These are phyloP conservation scores for Vanessa cardui DNA, from an alignment of 2,888 invertebrate genomes.

Conservation along the genomic window DNA sequence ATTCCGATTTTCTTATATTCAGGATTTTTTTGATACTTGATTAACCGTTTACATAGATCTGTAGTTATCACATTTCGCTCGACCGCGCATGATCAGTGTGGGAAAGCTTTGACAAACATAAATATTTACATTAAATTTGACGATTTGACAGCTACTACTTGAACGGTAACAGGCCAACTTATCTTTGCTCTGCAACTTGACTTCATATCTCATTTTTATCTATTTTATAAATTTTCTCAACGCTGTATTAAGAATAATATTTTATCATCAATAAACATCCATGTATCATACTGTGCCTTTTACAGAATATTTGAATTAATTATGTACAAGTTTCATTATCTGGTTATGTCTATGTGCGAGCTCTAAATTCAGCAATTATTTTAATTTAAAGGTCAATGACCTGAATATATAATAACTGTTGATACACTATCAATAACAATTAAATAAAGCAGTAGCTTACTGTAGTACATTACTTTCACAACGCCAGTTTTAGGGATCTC, in stretches of 20 bases:
- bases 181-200: slow-evolving; percentile 28
- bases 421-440: no score
- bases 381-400: no score
- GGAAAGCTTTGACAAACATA: slow-evolving; percentile 43
- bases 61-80: slow-evolving; percentile 8
- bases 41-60: neutral
- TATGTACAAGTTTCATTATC: no score
- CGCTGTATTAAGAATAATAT: neutral
- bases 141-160: slow-evolving; percentile 52
- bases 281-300: neutral
- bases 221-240: slow-evolving; percentile 12
- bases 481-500: no score
- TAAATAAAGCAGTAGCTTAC: no score
- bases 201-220: slow-evolving; percentile 27
- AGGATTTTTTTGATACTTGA: no score
- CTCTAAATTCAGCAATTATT: no score
- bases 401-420: no score
- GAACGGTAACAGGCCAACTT: slow-evolving; percentile 42
- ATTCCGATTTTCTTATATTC: no score
- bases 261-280: neutral
- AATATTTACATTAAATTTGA: slow-evolving; percentile 46
- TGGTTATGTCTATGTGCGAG: no score
- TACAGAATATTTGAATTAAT: neutral
- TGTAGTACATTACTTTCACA: no score
- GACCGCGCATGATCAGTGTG: slow-evolving; percentile 41